A percentile compares a stretch with the other conserved stretches of the same genome.
Evolutionary conservation across 1,140 invertebrate species (phyloP).

Genomic region (Rhopalosiphum padi): DNA sequence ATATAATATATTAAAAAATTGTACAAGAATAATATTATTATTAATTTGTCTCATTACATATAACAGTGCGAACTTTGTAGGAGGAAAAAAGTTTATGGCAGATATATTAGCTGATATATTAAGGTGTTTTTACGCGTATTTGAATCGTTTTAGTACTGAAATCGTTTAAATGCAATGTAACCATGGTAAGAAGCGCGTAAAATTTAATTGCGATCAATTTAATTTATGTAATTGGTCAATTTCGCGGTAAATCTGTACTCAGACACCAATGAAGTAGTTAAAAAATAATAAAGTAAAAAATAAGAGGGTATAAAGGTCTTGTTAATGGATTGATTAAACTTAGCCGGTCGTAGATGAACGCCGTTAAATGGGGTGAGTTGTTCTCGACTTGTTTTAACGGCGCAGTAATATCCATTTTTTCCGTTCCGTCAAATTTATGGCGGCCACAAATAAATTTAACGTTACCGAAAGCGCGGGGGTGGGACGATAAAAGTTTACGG

Average conservation of each 20-base stretch:
- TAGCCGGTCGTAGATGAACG: background rate
- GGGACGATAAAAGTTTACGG: slow-evolving; percentile 56
- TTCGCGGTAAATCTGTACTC: slow-evolving; percentile 39
- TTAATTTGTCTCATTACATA: background rate
- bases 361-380: slow-evolving; percentile 51
- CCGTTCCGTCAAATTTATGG: slow-evolving; percentile 20
- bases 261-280: background rate
- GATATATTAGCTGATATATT: background rate
- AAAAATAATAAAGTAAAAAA: slow-evolving; percentile 43
- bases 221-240: slow-evolving; percentile 32
- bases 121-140: background rate
- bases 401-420: slow-evolving; percentile 56
- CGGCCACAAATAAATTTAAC: slow-evolving; percentile 49
- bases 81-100: background rate
- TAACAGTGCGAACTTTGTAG: background rate
- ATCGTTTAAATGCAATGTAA: background rate
- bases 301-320: slow-evolving; percentile 23
- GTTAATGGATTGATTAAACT: slow-evolving; percentile 46
- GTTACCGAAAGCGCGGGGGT: background rate
- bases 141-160: background rate
- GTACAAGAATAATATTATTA: background rate
- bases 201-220: slow-evolving; percentile 29
- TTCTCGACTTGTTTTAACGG: slow-evolving; percentile 47
- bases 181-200: background rate
- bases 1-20: background rate